phyloP scores from a whole-genome alignment of 1,140 invertebrate species.

The Reticulitermes speratus region DNA sequence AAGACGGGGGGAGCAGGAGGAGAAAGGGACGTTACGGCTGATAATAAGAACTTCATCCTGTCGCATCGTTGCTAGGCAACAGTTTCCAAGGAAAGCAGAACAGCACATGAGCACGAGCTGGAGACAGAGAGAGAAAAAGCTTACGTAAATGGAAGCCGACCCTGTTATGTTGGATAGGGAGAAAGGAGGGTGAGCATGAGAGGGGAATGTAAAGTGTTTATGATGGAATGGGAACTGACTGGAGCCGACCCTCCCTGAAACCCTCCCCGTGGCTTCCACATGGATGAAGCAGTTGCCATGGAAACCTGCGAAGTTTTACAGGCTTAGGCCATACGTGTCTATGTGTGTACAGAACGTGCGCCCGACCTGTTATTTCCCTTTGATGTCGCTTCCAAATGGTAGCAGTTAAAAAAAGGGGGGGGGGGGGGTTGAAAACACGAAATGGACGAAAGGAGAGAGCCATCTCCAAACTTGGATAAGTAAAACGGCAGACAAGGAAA shows the following conservation, averaged over 20 bases:
- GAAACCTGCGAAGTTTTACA: background rate
- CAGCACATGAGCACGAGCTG: background rate
- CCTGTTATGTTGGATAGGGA: background rate
- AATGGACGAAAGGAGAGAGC: background rate
- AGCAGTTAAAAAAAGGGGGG: background rate
- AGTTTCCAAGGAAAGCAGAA: background rate
- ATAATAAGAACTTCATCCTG: background rate
- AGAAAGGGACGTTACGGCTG: background rate
- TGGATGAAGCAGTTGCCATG: conserved; percentile 17
- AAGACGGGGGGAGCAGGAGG: background rate
- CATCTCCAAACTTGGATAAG: no score
- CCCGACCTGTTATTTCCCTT: background rate
- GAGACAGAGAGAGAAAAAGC: background rate
- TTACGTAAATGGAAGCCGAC: conserved; percentile 18
- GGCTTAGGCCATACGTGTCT: background rate
- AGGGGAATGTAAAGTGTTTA: background rate
- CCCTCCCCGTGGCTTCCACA: background rate
- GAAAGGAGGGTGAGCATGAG: background rate
- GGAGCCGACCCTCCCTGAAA: background rate
- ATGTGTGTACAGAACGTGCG: background rate
- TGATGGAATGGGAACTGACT: background rate
- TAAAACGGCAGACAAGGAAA: background rate
- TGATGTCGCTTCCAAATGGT: background rate
- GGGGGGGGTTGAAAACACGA: background rate
- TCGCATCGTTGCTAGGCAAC: conserved; percentile 3